Evolutionary conservation across 2,797 vertebrate genomes (phyloP).

Genomic region (Caiman crocodilus): DNA sequence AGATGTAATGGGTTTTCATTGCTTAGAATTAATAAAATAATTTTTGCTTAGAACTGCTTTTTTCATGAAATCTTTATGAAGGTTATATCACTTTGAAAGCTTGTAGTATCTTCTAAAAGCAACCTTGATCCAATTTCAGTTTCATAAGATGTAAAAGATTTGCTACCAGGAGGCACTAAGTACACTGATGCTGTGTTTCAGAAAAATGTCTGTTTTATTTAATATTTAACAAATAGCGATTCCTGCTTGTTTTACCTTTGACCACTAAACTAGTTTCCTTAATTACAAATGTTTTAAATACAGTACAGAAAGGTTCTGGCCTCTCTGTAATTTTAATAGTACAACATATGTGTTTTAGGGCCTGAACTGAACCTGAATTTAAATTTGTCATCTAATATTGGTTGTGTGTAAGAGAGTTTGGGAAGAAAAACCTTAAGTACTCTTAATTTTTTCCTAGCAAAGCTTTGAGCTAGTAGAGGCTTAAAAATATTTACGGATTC

Average conservation of each 20-base stretch:
- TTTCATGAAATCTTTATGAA: not conserved
- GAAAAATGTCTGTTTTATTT: not conserved
- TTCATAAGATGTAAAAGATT: not conserved
- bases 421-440: too few species aligned
- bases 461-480: not conserved
- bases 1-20: not conserved
- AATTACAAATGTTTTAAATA: rapidly evolving
- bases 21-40: not conserved
- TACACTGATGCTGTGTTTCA: not conserved
- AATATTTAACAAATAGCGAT: not conserved
- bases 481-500: not conserved
- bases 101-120: not conserved
- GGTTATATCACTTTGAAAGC: not conserved
- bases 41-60: not conserved
- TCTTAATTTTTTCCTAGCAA: not conserved
- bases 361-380: not conserved
- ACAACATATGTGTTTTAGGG: not conserved
- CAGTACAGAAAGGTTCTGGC: not conserved
- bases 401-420: not conserved
- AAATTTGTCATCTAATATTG: too few species aligned
- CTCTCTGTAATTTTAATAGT: not conserved
- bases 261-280: not conserved
- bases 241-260: not conserved
- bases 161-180: not conserved
- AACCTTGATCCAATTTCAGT: not conserved